Conservation (phyloP, 2,888 invertebrate genomes). For the Brachyptera risi region DNA sequence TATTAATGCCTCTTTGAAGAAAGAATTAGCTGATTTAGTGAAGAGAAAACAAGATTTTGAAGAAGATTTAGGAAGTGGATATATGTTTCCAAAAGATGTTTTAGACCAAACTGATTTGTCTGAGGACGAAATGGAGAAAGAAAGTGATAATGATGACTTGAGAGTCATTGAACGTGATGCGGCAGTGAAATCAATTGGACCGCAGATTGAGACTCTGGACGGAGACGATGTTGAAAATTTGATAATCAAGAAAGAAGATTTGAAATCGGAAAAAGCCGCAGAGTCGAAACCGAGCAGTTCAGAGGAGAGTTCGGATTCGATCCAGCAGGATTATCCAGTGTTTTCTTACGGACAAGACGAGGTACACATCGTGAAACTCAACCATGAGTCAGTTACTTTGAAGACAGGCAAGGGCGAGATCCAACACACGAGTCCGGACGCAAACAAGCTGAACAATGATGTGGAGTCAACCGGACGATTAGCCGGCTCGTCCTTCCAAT, state of each 20-base stretch:
- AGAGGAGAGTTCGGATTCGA: conserved; percentile 39
- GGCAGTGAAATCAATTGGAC: not conserved
- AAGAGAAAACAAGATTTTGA: conserved; percentile 8
- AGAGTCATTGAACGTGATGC: conserved; percentile 29
- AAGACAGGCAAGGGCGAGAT: conserved; percentile 29
- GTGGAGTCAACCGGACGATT: conserved; percentile 24
- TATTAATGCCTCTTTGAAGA: conserved; percentile 11
- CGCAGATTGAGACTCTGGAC: not conserved
- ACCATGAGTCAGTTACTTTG: conserved; percentile 36
- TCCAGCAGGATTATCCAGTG: conserved; percentile 36
- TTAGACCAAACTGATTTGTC: not conserved
- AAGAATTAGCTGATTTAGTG: not conserved
- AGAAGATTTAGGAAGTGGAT: conserved; percentile 26
- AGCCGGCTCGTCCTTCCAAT: not conserved
- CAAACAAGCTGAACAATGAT: conserved; percentile 34
- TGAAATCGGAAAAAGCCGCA: not conserved
- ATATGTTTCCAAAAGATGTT: not conserved
- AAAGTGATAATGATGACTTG: not conserved
- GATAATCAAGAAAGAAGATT: not conserved
- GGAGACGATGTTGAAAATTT: conserved; percentile 14
- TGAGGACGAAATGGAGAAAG: conserved; percentile 12
- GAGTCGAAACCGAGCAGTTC: conserved; percentile 3
- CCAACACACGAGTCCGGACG: conserved; percentile 35
- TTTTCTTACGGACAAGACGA: conserved; percentile 46
- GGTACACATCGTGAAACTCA: conserved; percentile 48